These are phyloP conservation scores for Indicator maculatus DNA, from an alignment of 2,113 vertebrate species.

Conservation along the genomic window DNA sequence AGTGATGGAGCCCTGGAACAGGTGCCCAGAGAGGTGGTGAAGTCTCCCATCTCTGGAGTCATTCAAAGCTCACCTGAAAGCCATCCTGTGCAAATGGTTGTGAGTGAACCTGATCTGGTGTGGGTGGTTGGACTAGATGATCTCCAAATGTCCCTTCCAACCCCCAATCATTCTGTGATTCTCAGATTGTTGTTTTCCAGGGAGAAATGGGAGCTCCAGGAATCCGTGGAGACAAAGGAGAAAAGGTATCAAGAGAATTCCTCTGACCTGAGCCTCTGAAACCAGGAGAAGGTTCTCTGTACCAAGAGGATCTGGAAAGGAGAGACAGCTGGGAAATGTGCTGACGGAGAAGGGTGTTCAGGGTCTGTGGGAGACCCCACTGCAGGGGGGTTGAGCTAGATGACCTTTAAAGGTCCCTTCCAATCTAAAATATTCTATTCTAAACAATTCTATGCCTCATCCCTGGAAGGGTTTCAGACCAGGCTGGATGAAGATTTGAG, in stretches of 20 bases:
- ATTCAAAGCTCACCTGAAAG: too few relatives aligned
- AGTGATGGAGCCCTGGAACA: too few relatives aligned
- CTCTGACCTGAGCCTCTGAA: background rate
- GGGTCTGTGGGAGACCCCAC: background rate
- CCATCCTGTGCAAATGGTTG: too few relatives aligned
- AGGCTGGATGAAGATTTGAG: too few relatives aligned
- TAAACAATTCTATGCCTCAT: too few relatives aligned
- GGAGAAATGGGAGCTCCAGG: slow-evolving; percentile 65
- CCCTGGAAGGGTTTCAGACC: too few relatives aligned
- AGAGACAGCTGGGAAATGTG: background rate
- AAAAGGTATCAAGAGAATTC: slow-evolving; percentile 7
- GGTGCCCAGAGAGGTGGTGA: too few relatives aligned
- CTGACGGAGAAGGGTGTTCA: background rate
- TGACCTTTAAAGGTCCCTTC: background rate
- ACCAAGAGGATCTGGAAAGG: background rate
- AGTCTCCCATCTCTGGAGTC: too few relatives aligned
- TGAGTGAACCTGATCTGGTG: too few relatives aligned
- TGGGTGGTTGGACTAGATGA: too few relatives aligned
- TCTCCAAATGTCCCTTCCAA: too few relatives aligned
- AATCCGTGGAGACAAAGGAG: slow-evolving; percentile 52
- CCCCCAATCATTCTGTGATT: too few relatives aligned
- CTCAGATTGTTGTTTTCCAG: slow-evolving; percentile 22
- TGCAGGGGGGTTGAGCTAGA: background rate
- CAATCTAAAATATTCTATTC: background rate
- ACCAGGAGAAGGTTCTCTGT: background rate